phyloP scores from a whole-genome alignment of 2,888 invertebrate genomes.

The Synanthedon myopaeformis region DNA sequence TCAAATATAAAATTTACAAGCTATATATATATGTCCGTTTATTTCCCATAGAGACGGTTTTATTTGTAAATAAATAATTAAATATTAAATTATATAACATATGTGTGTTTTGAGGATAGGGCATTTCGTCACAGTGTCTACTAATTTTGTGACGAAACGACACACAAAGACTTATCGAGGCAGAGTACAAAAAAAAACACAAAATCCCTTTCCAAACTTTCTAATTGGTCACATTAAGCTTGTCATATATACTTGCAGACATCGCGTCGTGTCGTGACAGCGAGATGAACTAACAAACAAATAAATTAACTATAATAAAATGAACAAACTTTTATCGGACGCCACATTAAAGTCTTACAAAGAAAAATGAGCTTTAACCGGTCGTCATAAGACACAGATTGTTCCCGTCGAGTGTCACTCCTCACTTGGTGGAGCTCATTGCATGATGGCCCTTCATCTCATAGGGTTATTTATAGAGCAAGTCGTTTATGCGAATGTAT shows the following conservation, averaged over 20 bases:
- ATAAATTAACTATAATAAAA: constrained; percentile 39
- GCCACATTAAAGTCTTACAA: not conserved
- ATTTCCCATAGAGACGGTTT: too few relatives aligned
- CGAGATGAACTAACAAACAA: constrained; percentile 27
- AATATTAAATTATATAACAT: too few relatives aligned
- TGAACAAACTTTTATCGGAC: constrained; percentile 15
- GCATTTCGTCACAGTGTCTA: too few relatives aligned
- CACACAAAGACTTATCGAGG: too few relatives aligned
- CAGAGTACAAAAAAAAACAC: too few relatives aligned
- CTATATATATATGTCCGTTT: too few relatives aligned
- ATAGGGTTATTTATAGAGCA: constrained; percentile 2
- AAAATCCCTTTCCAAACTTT: not conserved
- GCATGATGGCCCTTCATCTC: constrained; percentile 7
- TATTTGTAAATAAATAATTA: too few relatives aligned
- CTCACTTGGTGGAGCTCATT: constrained; percentile 4
- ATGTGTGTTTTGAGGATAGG: too few relatives aligned
- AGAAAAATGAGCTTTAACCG: not conserved
- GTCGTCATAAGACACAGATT: not conserved
- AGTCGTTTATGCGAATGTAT: not conserved
- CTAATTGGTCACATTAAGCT: not conserved
- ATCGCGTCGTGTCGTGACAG: constrained; percentile 16
- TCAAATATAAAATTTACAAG: too few relatives aligned
- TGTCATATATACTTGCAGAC: not conserved
- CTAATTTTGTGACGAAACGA: too few relatives aligned
- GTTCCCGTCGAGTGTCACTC: not conserved